These are phyloP conservation scores for Pecten maximus DNA, from an alignment of 2,888 invertebrate genomes.

Conservation along the genomic window DNA sequence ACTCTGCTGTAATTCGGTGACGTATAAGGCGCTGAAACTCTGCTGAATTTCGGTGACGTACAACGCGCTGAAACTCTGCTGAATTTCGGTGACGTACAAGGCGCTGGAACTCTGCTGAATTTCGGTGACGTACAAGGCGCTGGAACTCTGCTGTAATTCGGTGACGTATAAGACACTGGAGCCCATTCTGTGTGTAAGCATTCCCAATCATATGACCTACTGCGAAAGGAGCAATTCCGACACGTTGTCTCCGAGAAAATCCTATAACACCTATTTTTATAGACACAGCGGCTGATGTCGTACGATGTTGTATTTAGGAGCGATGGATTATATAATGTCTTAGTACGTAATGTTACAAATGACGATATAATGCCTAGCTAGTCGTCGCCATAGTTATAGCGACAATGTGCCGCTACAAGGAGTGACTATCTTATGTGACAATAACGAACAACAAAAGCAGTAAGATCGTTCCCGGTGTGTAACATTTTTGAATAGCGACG, in stretches of 20 bases:
- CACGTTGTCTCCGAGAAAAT: background rate
- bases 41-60: background rate
- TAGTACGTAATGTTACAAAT: background rate
- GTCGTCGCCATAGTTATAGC: background rate
- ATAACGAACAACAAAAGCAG: background rate
- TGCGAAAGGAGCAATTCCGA: background rate
- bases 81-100: background rate
- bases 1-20: background rate
- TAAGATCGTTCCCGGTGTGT: background rate
- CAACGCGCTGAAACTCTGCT: background rate
- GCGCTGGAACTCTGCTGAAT: background rate
- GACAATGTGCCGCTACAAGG: background rate
- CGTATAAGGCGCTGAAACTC: background rate
- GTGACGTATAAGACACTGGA: no score
- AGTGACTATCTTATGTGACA: background rate
- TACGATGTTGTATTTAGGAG: background rate
- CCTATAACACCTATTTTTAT: background rate
- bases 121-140: background rate
- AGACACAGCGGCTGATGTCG: background rate
- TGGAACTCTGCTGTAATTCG: no score
- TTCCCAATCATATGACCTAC: background rate
- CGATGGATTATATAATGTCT: background rate
- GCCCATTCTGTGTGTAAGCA: background rate
- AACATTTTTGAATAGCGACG: background rate
- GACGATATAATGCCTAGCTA: background rate